Evolutionary conservation across 2,797 vertebrate species (phyloP).

Genomic region (Gymnodraco acuticeps): DNA sequence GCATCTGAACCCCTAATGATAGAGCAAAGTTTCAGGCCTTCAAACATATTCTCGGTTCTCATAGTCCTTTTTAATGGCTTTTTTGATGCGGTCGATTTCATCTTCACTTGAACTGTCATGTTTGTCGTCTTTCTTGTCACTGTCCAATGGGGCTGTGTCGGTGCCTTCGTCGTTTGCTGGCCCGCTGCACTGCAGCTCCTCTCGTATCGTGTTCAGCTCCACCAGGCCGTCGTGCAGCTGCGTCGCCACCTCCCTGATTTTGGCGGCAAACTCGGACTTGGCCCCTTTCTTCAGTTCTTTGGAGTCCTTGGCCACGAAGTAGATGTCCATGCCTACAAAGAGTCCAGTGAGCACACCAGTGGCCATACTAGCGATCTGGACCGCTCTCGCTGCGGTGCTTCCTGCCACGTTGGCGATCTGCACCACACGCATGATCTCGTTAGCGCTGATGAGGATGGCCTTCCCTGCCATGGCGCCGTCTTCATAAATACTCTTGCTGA

Average conservation of each 20-base stretch:
- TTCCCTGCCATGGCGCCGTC: slow-evolving; percentile 86
- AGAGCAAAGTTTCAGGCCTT: slow-evolving; percentile 7
- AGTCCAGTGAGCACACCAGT: slow-evolving; percentile 82
- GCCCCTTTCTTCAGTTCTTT: slow-evolving; percentile 86
- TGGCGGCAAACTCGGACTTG: slow-evolving; percentile 84
- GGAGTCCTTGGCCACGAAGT: slow-evolving; percentile 87
- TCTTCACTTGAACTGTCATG: slow-evolving; percentile 55
- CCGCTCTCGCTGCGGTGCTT: slow-evolving; percentile 83
- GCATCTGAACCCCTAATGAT: background rate
- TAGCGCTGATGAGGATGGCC: slow-evolving; percentile 83
- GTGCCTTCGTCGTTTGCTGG: background rate
- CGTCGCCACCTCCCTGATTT: slow-evolving; percentile 81
- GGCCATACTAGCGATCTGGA: slow-evolving; percentile 85
- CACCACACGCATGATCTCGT: slow-evolving; percentile 86
- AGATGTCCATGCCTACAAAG: slow-evolving; percentile 86
- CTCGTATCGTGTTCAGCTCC: slow-evolving; percentile 82
- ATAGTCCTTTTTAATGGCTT: slow-evolving; percentile 70
- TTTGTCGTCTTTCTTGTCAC: slow-evolving; percentile 25
- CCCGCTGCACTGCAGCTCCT: slow-evolving; percentile 77
- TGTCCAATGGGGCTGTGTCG: accelerated
- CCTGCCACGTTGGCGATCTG: slow-evolving; percentile 85
- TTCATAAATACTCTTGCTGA: slow-evolving; percentile 78
- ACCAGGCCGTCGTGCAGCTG: slow-evolving; percentile 83
- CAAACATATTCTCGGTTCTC: slow-evolving; percentile 70
- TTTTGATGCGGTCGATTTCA: slow-evolving; percentile 74